Percentiles rank a stretch among this genome's conserved stretches.
Conservation (phyloP, 2,888 invertebrate genomes). For the Penaeus monodon region DNA sequence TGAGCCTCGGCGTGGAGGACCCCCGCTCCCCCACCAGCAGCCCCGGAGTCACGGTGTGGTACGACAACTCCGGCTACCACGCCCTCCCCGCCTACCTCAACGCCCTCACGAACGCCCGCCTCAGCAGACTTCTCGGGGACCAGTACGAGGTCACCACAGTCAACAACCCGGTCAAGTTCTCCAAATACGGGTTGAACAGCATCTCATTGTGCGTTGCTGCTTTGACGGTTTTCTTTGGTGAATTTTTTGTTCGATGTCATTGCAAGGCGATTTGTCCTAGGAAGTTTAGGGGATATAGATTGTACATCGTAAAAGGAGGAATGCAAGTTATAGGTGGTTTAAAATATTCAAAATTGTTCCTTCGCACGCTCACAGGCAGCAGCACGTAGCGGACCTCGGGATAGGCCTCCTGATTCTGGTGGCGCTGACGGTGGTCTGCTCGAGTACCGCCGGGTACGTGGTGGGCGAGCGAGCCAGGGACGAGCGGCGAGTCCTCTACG, state of each 20-base stretch:
- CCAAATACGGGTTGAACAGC: conserved; percentile 68
- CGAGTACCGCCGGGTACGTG: conserved; percentile 69
- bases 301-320: background rate
- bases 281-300: background rate
- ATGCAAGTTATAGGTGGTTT: background rate
- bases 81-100: conserved; percentile 67
- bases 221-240: too few relatives aligned
- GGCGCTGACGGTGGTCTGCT: conserved; percentile 71
- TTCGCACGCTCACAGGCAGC: conserved; percentile 67
- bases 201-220: conserved; percentile 69
- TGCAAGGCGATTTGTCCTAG: too few relatives aligned
- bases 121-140: conserved; percentile 48
- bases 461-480: conserved; percentile 69
- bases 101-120: conserved; percentile 67
- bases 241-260: too few relatives aligned
- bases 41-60: conserved; percentile 66
- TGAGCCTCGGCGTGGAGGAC: conserved; percentile 41
- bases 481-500: conserved; percentile 70
- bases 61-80: conserved; percentile 68
- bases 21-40: conserved; percentile 3
- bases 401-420: conserved; percentile 70
- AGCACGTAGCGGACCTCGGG: conserved; percentile 70
- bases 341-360: background rate
- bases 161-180: conserved; percentile 70
- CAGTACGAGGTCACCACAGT: conserved; percentile 69